Conservation (phyloP, 2,888 invertebrate genomes). For the Homarus gammarus region DNA sequence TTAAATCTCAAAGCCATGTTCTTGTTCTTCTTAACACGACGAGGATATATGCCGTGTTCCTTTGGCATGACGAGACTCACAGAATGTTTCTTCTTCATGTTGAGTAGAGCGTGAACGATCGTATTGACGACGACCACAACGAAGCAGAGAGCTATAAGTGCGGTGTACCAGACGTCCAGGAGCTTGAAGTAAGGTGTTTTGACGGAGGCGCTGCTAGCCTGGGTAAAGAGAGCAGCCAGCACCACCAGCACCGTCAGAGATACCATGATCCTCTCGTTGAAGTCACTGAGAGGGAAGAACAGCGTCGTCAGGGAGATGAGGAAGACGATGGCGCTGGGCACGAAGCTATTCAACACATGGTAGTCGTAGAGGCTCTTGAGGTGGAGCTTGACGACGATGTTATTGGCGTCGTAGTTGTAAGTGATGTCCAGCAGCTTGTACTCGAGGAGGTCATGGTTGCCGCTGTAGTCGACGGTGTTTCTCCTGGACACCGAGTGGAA, state of each 20-base stretch:
- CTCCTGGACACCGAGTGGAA: neutral
- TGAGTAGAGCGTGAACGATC: slow-evolving; percentile 5
- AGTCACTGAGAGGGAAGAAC: slow-evolving; percentile 50
- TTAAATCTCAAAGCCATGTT: neutral
- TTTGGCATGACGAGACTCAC: neutral
- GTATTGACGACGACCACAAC: slow-evolving; percentile 21
- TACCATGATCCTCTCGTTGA: slow-evolving; percentile 61
- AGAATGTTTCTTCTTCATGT: neutral
- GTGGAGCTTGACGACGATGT: slow-evolving; percentile 34
- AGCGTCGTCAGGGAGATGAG: slow-evolving; percentile 33
- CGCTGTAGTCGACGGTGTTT: neutral
- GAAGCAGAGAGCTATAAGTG: slow-evolving; percentile 29
- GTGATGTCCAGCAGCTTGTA: slow-evolving; percentile 39
- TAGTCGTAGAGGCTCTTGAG: slow-evolving; percentile 42
- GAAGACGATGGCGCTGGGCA: slow-evolving; percentile 52
- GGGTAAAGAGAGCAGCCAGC: slow-evolving; percentile 48
- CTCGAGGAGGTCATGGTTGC: slow-evolving; percentile 35
- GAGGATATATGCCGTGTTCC: neutral
- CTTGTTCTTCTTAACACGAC: neutral
- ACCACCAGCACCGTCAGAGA: slow-evolving; percentile 53
- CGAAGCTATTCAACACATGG: slow-evolving; percentile 50
- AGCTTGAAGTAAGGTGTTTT: slow-evolving; percentile 51
- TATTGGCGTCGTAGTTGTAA: neutral
- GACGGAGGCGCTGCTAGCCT: slow-evolving; percentile 28
- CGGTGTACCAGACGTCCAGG: slow-evolving; percentile 50